phyloP scores from a whole-genome alignment of 2,797 vertebrate species.

The Xenopus petersii region DNA sequence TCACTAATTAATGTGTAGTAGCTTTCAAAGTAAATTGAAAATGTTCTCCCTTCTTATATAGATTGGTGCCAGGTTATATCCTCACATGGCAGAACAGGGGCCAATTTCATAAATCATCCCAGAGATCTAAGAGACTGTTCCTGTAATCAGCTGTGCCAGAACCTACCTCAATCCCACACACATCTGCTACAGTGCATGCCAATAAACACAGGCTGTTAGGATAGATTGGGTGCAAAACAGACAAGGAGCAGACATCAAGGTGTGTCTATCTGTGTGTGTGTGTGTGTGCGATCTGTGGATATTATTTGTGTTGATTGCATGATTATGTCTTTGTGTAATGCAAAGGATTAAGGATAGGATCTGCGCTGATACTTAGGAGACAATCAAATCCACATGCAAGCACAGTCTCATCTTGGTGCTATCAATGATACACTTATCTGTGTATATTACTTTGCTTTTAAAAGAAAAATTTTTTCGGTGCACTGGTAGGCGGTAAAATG shows the following conservation, averaged over 20 bases:
- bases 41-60: neutral
- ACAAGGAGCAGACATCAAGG: conserved; percentile 10
- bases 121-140: conserved; percentile 14
- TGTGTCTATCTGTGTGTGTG: conserved; percentile 8
- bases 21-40: neutral
- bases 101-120: conserved; percentile 37
- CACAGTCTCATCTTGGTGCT: too few species aligned
- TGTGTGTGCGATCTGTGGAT: neutral
- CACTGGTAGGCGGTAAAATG: too few species aligned
- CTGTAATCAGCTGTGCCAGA: conserved; percentile 23
- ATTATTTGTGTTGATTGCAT: too few species aligned
- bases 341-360: too few species aligned
- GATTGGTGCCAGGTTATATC: conserved; percentile 7
- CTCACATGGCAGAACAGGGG: conserved; percentile 19
- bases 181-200: conserved; percentile 36
- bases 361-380: too few species aligned
- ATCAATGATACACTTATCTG: too few species aligned
- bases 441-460: too few species aligned
- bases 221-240: conserved; percentile 8
- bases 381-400: too few species aligned
- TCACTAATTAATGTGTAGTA: neutral
- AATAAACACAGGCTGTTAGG: conserved; percentile 42
- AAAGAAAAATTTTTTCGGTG: too few species aligned
- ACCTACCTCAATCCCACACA: conserved; percentile 41
- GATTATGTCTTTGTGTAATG: too few species aligned